Evolutionary conservation across 2,797 vertebrate genomes (phyloP), one percentile per base, ranked within the genome.

Genomic region (Pelodytes ibericus): DNA sequence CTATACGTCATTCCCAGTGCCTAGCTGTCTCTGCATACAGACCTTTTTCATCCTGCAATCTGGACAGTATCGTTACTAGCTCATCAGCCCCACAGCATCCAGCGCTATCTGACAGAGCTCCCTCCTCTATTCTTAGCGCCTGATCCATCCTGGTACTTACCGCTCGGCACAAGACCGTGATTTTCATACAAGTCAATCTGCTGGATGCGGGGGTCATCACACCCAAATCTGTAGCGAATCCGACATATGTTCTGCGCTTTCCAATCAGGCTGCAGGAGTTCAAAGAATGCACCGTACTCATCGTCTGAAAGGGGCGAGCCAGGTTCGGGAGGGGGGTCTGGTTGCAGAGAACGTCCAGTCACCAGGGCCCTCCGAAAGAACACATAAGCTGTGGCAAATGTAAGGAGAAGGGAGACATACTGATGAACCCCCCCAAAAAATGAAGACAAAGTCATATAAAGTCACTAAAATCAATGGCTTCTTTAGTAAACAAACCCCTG

Each of bases 281-380:
- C 31, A 13, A 30, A 4, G 33, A 69, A 69, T 18, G 15, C 10
- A 49, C 25, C 8, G 53, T 69, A 69, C 49, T 69, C 66, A 1
- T 69, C n/a, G 8, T 56, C 49, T 13, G 47, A 56, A 30, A 69
- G 51, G 1, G 66, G 66, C 2, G 66, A 36, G 29, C 66, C 66
- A 5, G 47, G 49, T 4, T 2, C 4, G 1, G 30, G n/a, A 4
- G 26, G n/a, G 11, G 20, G 3, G 27, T 3, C 4, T 20, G 3
- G 8, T 0, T 24, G 2, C 3, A 11, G 18, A 15, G 27, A 16
- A 20, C n/a, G 13, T 18, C n/a, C 5, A 20, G 26, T 49, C 41
- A 29, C 41, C 30, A 22, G 24, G 2, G 27, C 11, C 41, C 64
- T 49, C 26, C 36, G 49, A 11, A 69, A 25, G 66, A 57, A 36